Percentiles rank a stretch among this genome's conserved stretches.
These are phyloP conservation scores for Cheilinus undulatus DNA, from an alignment of 2,113 vertebrate species.

Conservation along the genomic window DNA sequence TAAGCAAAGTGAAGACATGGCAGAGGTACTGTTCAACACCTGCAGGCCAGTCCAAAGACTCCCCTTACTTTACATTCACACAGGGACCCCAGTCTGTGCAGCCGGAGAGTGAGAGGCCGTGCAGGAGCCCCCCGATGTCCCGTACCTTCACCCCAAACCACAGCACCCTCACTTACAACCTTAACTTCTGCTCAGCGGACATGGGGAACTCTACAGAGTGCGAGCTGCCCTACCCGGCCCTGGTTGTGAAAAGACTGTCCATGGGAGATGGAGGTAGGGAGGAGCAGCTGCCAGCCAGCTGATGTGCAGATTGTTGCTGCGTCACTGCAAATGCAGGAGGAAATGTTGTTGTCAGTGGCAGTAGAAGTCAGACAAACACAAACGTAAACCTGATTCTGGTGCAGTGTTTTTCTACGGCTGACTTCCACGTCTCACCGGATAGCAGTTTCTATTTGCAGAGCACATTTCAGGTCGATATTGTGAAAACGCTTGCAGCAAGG, in stretches of 20 bases:
- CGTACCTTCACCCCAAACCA: slow-evolving; percentile 44
- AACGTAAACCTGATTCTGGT: too few relatives aligned
- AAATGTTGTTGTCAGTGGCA: neutral
- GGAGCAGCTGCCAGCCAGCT: neutral
- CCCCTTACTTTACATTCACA: slow-evolving; percentile 62
- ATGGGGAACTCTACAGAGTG: slow-evolving; percentile 46
- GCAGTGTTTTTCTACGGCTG: too few relatives aligned
- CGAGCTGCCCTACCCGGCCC: slow-evolving; percentile 72
- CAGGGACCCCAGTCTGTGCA: slow-evolving; percentile 15
- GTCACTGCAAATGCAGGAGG: rapidly evolving
- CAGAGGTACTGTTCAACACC: slow-evolving; percentile 68
- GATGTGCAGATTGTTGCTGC: neutral
- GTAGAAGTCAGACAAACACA: too few relatives aligned
- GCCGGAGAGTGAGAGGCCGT: neutral
- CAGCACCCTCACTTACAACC: slow-evolving; percentile 74
- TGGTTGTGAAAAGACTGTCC: slow-evolving; percentile 81
- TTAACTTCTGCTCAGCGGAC: slow-evolving; percentile 75
- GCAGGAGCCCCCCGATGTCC: slow-evolving; percentile 38
- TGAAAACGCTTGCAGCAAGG: too few relatives aligned
- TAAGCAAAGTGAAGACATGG: slow-evolving; percentile 1
- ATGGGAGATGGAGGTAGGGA: slow-evolving; percentile 79
- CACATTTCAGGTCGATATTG: too few relatives aligned
- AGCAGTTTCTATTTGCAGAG: too few relatives aligned
- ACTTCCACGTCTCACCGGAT: too few relatives aligned
- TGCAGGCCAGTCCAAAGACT: slow-evolving; percentile 40